Evolutionary conservation across 2,888 invertebrate species (phyloP), one percentile per base, ranked within the genome.

Genomic region (Elmis aenea): DNA sequence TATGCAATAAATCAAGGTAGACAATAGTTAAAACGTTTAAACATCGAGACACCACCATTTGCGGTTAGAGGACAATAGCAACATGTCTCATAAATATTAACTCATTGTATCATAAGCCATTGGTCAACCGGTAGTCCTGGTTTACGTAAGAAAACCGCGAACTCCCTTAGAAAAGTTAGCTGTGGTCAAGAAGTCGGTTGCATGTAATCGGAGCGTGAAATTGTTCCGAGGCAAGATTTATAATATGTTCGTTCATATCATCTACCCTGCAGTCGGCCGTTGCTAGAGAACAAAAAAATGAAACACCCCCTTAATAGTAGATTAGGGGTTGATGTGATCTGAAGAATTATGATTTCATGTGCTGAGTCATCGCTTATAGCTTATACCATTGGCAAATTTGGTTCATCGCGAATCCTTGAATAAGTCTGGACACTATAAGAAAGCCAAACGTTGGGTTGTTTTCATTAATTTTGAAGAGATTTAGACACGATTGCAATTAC

Each of bases 21-120:
- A 54, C 52, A 52, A 54, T 50, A 35, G 42, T 32, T 23, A 31
- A 33, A 46, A 40, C 35, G 40, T 39, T 45, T 40, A 30, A 40
- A 45, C 40, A 43, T 38, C 45, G 44, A 36, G 40, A 45, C 41
- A 46, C 45, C 32, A 34, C 48, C 49, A 50, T 52, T 54, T 53
- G 53, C 35, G 54, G 49, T 34, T 43, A 31, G 38, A 41, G 41
- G 42, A 58, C 54, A 58, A 58, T 53, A 34, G 46, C 20, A 39
- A 38, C 42, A 50, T 42, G 54, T 56, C 55, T 51, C 58, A 56
- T 58, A 58, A 58, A 58, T 58, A 56, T 57, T 41, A 48, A 34
- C 38, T 30, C 26, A 46, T 55, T 52, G 48, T 51, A 39, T 34
- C 41, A 45, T 41, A 44, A 42, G 33, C 44, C 48, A 23, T 42